A percentile compares a stretch with the other conserved stretches of the same genome.
phyloP scores from a whole-genome alignment of 2,888 invertebrate species.

The Philonicus albiceps region DNA sequence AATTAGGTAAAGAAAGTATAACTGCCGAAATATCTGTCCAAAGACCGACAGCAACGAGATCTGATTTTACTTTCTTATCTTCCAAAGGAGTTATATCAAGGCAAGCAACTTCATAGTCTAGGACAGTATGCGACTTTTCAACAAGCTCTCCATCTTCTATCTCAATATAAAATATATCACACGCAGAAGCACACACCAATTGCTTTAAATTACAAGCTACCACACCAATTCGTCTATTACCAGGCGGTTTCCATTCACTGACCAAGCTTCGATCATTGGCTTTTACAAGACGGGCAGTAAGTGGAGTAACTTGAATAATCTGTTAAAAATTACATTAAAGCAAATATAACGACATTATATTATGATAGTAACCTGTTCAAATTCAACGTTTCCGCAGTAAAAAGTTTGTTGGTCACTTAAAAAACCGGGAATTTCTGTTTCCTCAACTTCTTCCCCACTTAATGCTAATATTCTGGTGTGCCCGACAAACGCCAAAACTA shows the following conservation, averaged over 20 bases:
- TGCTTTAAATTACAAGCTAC: constrained; percentile 82
- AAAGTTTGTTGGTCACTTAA: constrained; percentile 92
- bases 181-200: constrained; percentile 86
- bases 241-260: constrained; percentile 77
- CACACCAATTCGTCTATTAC: constrained; percentile 82
- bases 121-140: constrained; percentile 72
- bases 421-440: constrained; percentile 93
- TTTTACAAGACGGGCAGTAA: constrained; percentile 76
- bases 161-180: constrained; percentile 83
- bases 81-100: constrained; percentile 87
- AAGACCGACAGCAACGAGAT: constrained; percentile 88
- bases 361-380: constrained; percentile 72
- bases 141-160: constrained; percentile 72
- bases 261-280: constrained; percentile 71
- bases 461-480: constrained; percentile 91
- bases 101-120: constrained; percentile 96
- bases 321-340: constrained; percentile 51
- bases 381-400: constrained; percentile 88
- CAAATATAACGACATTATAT: neutral
- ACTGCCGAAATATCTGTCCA: constrained; percentile 98
- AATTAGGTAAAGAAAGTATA: constrained; percentile 80
- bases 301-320: constrained; percentile 75
- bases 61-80: constrained; percentile 69
- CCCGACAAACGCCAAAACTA: constrained; percentile 96
- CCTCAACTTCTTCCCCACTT: constrained; percentile 96